Evolutionary conservation across 2,797 vertebrate species (phyloP).

Genomic region (Cheracebus regulus): DNA sequence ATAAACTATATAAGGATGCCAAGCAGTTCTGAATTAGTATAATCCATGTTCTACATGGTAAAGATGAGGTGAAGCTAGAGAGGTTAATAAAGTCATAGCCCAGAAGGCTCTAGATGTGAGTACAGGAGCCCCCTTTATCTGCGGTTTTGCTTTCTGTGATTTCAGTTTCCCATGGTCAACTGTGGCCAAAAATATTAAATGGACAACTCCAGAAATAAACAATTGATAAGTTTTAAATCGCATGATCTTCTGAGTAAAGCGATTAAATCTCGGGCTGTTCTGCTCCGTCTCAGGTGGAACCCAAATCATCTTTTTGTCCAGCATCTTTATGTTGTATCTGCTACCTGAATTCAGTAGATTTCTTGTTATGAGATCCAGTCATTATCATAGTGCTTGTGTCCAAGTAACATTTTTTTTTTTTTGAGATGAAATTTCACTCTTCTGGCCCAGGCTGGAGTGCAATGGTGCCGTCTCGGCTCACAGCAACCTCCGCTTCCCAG

Average conservation of each 20-base stretch:
- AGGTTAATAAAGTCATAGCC: not conserved
- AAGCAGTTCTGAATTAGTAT: not conserved
- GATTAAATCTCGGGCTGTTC: not conserved
- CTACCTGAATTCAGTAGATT: not conserved
- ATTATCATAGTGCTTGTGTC: not conserved
- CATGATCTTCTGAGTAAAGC: not conserved
- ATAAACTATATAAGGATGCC: not conserved
- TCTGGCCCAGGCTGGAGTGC: not conserved
- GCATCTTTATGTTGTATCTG: not conserved
- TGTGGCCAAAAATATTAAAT: not conserved
- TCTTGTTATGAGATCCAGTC: not conserved
- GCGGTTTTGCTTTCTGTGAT: not conserved
- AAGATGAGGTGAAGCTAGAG: not conserved
- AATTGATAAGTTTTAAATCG: not conserved
- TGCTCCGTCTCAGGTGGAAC: not conserved
- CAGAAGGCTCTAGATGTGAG: not conserved
- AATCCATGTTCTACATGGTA: not conserved
- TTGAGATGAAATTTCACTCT: not conserved
- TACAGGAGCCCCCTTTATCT: not conserved
- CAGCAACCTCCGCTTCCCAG: not conserved
- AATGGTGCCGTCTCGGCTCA: not conserved
- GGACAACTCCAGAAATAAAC: not conserved
- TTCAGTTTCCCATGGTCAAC: not conserved
- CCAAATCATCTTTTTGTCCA: not conserved
- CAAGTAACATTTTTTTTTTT: not conserved